These are phyloP conservation scores for Xylota sylvarum DNA, from an alignment of 2,888 invertebrate genomes.

Conservation along the genomic window DNA sequence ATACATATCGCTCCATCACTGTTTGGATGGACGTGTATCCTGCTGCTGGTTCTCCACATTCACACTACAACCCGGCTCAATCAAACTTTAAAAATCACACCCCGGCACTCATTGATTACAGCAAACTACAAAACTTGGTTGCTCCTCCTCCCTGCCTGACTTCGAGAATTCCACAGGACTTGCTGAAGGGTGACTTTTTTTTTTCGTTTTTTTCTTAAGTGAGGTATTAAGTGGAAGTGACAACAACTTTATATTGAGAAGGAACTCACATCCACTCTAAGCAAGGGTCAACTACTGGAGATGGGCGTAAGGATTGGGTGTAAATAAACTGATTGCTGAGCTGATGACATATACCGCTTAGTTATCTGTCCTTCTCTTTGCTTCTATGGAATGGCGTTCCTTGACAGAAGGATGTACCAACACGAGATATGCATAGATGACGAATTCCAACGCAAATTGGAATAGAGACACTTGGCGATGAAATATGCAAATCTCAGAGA, in stretches of 20 bases:
- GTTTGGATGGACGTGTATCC: constrained; percentile 7
- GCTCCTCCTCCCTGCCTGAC: not conserved
- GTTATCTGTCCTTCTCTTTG: not conserved
- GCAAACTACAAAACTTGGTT: constrained; percentile 36
- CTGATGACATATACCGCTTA: constrained; percentile 14
- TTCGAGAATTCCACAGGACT: constrained; percentile 1
- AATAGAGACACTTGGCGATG: constrained; percentile 3
- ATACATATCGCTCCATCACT: not conserved
- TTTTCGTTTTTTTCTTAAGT: not conserved
- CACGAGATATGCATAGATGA: not conserved
- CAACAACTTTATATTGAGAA: constrained; percentile 37
- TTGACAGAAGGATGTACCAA: not conserved
- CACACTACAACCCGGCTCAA: constrained; percentile 13
- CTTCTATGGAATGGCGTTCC: not conserved
- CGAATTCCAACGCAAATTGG: not conserved
- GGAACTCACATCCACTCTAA: constrained; percentile 13
- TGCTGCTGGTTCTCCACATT: not conserved
- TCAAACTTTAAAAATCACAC: constrained; percentile 58
- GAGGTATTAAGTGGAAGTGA: constrained; percentile 46
- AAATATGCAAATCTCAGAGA: constrained; percentile 1
- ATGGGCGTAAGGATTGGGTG: constrained; percentile 12
- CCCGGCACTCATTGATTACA: constrained; percentile 49
- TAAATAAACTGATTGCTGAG: constrained; percentile 40
- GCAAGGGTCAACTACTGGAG: constrained; percentile 34
- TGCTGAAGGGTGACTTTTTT: constrained; percentile 33